A percentile compares a stretch with the other conserved stretches of the same genome.
phyloP scores from a whole-genome alignment of 2,797 vertebrate species.

The Myotis vivesi region DNA sequence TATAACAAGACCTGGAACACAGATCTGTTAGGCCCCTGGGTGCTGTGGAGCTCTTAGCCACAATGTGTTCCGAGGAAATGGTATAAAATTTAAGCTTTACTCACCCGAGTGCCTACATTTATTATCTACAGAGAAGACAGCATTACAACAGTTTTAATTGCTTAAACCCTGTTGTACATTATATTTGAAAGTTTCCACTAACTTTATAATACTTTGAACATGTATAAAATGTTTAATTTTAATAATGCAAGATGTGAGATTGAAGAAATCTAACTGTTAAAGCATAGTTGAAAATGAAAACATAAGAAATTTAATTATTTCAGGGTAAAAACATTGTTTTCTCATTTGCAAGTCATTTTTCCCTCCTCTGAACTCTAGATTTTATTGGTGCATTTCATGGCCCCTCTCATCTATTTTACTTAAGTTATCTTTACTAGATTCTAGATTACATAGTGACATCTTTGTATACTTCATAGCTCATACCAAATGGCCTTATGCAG shows the following conservation, averaged over 20 bases:
- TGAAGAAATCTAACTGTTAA: not conserved
- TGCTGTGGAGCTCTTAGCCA: not conserved
- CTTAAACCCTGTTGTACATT: not conserved
- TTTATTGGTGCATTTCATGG: not conserved
- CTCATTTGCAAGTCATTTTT: not conserved
- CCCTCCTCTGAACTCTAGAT: not conserved
- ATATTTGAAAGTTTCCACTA: not conserved
- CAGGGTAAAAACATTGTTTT: not conserved
- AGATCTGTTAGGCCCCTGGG: not conserved
- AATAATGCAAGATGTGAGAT: not conserved
- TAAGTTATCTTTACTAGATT: not conserved
- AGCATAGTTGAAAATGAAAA: not conserved
- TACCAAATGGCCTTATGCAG: not conserved
- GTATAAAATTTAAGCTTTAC: not conserved
- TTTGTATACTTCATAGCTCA: not conserved
- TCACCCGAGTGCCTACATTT: not conserved
- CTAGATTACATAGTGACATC: not conserved
- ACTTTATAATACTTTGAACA: not conserved
- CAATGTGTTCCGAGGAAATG: not conserved
- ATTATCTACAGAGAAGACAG: not conserved
- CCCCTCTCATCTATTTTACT: not conserved
- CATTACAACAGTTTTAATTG: not conserved
- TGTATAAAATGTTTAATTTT: not conserved
- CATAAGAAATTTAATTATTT: not conserved
- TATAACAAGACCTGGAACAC: not conserved